These are phyloP conservation scores for Chrysaora quinquecirrha DNA, from an alignment of 30 jellyfish, hydroid and myxozoan genomes.

Conservation along the genomic window DNA sequence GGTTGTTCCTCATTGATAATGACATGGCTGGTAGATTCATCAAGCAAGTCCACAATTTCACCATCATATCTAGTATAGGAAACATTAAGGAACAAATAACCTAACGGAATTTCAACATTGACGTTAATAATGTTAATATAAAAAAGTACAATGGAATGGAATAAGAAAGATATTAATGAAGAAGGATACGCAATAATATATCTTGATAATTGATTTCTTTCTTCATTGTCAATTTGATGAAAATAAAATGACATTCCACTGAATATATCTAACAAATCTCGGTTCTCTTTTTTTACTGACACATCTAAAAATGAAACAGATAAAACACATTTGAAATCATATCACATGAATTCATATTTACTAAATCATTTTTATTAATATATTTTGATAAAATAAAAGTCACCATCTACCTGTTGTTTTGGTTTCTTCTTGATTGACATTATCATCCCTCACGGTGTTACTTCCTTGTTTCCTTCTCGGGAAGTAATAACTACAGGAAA, in stretches of 20 bases:
- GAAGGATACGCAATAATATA: constrained; percentile 76
- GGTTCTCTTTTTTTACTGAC: neutral
- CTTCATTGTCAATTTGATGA: constrained; percentile 30
- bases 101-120: too few species aligned
- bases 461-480: too few species aligned
- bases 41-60: constrained; percentile 4
- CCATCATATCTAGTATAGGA: constrained; percentile 81
- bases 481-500: too few species aligned
- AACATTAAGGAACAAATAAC: too few species aligned
- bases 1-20: neutral
- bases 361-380: too few species aligned
- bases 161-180: neutral
- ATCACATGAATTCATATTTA: too few species aligned
- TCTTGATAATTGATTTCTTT: constrained; percentile 7
- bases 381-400: too few species aligned
- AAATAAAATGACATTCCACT: constrained; percentile 53
- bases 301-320: neutral
- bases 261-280: constrained; percentile 35
- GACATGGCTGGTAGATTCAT: constrained; percentile 29
- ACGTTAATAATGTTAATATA: too few species aligned
- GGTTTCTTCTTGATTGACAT: too few species aligned
- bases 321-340: neutral
- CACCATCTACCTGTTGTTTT: too few species aligned
- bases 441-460: too few species aligned
- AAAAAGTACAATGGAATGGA: neutral